Conservation (phyloP, 92 coral and sea anemone genomes). For the Parazoanthus darwini region DNA sequence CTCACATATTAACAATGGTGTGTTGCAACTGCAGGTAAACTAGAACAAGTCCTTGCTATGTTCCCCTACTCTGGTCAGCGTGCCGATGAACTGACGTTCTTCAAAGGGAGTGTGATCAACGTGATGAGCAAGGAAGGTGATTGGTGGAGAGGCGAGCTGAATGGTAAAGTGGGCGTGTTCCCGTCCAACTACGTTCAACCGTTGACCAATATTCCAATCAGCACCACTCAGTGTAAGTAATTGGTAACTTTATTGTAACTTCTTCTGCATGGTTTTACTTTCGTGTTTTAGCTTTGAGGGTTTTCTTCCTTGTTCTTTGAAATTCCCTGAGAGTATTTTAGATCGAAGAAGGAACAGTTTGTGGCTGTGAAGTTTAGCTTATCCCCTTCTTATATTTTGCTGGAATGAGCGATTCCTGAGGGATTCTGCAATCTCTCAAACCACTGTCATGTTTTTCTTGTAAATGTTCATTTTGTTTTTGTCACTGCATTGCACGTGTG, state of each 20-base stretch:
- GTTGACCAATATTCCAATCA: conserved; percentile 76
- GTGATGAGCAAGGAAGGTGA: conserved; percentile 90
- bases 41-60: conserved; percentile 98
- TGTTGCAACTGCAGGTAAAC: conserved; percentile 54
- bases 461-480: background rate
- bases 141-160: conserved; percentile 99
- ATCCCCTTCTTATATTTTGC: too few relatives aligned
- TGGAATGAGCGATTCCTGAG: background rate
- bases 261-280: background rate
- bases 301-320: background rate
- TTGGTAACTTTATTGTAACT: background rate
- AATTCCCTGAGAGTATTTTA: background rate
- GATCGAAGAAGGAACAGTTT: background rate
- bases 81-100: conserved; percentile 89
- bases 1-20: background rate
- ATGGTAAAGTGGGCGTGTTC: conserved; percentile 96
- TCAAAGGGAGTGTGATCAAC: conserved; percentile 94
- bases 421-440: too few relatives aligned
- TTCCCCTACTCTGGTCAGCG: conserved; percentile 95
- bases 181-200: conserved; percentile 96
- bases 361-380: too few relatives aligned
- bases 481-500: background rate
- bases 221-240: conserved; percentile 93
- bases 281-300: background rate
- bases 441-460: background rate